Base-by-base conservation (phyloP, 2,797 vertebrate genomes). In the Hypotaenidia okinawae region DNA sequence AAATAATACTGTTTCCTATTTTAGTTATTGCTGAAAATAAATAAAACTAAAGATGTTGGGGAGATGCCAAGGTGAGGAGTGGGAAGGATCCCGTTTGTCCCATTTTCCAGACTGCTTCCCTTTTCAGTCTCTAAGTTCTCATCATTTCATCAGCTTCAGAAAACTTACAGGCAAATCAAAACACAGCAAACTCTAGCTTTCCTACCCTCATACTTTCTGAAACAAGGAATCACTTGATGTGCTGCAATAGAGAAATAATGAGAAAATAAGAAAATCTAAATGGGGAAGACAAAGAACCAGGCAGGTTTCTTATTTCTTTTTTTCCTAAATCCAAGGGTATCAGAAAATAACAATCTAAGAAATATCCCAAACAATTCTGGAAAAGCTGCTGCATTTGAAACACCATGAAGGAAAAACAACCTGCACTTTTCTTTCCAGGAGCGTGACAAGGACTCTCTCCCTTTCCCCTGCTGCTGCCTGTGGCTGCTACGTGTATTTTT, bases 21-120 rank as follows among this genome's bases (percentile, higher is more conserved):
- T 88, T 87, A 94, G 77, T 84, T 84, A 70, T 35, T 86, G 84
- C 72, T 90, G 78, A 94, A 92, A 43, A 94, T 43, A 96, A 94
- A 90, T 63, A n/a, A 90, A 93, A 73, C 39, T 5, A 85, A 92
- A 92, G 72, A 57, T n/a, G 22, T 16, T 82, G 90, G 59, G 69
- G 85, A 88, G 67, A 88, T 84, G 83, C 55, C 77, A 88, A 24
- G 35, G 51, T 84, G 52, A 92, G 3, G 3, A 89, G 39, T 43
- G 33, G 77, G 86, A 87, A 41, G 58, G 55, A 86, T 79, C 84
- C 2, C 35, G 37, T 75, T 88, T 86, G 43, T 82, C 30, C 41
- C 62, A 13, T 88, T 95, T 90, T 82, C 49, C 55, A 5, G 2
- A 24, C 47, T 87, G 63, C 47, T 85, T 92, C 90, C 55, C 49